Evolutionary conservation across 2,797 vertebrate species (phyloP).

Genomic region (Salarias fasciatus): DNA sequence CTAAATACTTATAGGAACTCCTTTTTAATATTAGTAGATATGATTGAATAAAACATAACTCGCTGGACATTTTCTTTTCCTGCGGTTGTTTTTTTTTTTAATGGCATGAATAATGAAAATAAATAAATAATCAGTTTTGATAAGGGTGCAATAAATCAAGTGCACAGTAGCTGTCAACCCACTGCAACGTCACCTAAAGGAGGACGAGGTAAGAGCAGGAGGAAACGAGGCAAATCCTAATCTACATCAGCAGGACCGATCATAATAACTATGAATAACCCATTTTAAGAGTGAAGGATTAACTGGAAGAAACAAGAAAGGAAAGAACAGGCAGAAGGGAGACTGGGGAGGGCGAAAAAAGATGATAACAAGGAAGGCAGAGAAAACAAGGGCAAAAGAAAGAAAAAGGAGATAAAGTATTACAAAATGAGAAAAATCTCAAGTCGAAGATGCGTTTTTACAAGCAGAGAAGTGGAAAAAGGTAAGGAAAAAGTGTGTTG

Average conservation of each 20-base stretch:
- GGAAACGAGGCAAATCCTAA: slow-evolving; percentile 60
- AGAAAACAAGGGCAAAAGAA: background rate
- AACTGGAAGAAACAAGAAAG: slow-evolving; percentile 7
- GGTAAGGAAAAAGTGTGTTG: background rate
- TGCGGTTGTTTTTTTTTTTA: slow-evolving; percentile 4
- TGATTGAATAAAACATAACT: too few relatives aligned
- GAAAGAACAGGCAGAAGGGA: background rate
- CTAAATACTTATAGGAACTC: too few relatives aligned
- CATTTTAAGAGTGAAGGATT: slow-evolving; percentile 30
- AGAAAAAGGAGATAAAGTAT: background rate
- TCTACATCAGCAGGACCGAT: slow-evolving; percentile 65
- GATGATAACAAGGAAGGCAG: background rate
- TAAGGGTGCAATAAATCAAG: slow-evolving; percentile 47
- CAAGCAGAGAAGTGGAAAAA: background rate
- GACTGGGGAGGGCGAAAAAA: background rate
- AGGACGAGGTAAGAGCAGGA: slow-evolving; percentile 28
- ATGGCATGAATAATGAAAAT: background rate
- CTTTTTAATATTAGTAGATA: too few relatives aligned
- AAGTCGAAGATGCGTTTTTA: too few relatives aligned
- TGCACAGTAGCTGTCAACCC: slow-evolving; percentile 49
- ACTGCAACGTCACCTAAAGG: slow-evolving; percentile 31
- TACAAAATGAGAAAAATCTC: too few relatives aligned
- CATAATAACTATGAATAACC: slow-evolving; percentile 54
- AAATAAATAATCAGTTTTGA: slow-evolving; percentile 22
- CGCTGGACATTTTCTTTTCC: background rate